Base-by-base conservation (phyloP, 2,113 vertebrate species). In the Leptocoma aspasia region DNA sequence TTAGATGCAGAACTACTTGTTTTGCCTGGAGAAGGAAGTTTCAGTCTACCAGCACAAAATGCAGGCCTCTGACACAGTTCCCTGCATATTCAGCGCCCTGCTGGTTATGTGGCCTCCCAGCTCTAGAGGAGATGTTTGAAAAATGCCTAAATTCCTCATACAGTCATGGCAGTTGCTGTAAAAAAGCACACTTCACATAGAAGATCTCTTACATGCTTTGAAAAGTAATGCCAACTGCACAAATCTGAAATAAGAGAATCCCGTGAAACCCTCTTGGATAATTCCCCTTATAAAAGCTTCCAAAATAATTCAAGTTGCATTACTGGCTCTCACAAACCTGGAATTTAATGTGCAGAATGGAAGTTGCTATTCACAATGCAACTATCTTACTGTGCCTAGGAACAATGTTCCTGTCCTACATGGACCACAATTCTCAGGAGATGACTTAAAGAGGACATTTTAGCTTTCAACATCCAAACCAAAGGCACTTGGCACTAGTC, bases 281-380 rank as follows among this genome's bases (percentile, higher is more conserved):
- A 49, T 42, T 95, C 41, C 78, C 53, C 76, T 96, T 92, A 93
- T 28, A 69, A 78, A 97, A 96, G 76, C 83, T 95, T 66, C 92
- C 95, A 94, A 92, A 91, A 87, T 77, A 50, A 45, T 45, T 77
- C 30, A n/a, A 20, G 8, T 56, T 21, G 11, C 42, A 59, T 68
- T 71, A 82, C 18, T 39, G 68, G 35, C 33, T 87, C 2, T 77
- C 57, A 86, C 37, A 90, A 96, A 81, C 22, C 27, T 72, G 90
- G 45, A 94, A 86, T 31, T 49, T 41, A 50, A 59, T 13, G 30
- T 7, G 10, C 26, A 37, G 68, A 93, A 54, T 6, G 4, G 35
- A 91, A 28, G 17, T 2, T 47, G 39, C 31, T 27, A 86, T 64
- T 73, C 59, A 65, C 6, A 78, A 13, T 30, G 23, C 45, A 92